Evolutionary conservation across 1,140 invertebrate genomes (phyloP), one percentile per base, ranked within the genome.

Genomic region (Lucilia cuprina): DNA sequence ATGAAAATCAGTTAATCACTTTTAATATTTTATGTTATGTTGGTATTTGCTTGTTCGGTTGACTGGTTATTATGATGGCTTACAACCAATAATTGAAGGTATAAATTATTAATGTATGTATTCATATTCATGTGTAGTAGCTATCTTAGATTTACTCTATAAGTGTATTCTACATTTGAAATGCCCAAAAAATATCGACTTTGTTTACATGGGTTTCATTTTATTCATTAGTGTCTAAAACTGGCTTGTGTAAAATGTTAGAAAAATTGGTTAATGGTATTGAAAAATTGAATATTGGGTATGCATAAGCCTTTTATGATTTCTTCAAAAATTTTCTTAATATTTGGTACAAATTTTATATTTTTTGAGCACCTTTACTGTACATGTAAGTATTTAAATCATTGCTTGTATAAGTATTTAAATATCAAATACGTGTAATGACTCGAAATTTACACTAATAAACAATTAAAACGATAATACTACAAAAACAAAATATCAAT

Each of bases 1-100:
- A 80, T 80, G 77, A 80, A 80, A 80, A 80, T 80, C 77, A 80
- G 77, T 80, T 80, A 80, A 80, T 80, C 77, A 80, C 77, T 49
- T 77, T 77, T 77, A 77, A 77, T 77, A 77, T 77, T 77, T 80
- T 21, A 49, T 80, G 41, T 49, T 25, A n/a, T 78, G 34, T 41
- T n/a, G 75, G n/a, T 70, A 10, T 19, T 70, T 70, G 8, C 2
- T 21, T 21, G n/a, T 19, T 21, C 9, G 4, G 12, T 21, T 70
- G 21, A n/a, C 19, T 70, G 65, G 65, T 70, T 70, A 70, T 70
- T 70, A 70, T 70, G n/a, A 70, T 70, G 65, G 65, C 21, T 70
- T 70, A 70, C 21, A 70, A 25, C n/a, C 65, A 70, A 70, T 70
- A 70, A 70, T 70, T 70, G 5, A 17, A 17, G 5, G 14, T 17